Evolutionary conservation across 2,888 invertebrate genomes (phyloP).

Genomic region (Raillietiella orientalis): DNA sequence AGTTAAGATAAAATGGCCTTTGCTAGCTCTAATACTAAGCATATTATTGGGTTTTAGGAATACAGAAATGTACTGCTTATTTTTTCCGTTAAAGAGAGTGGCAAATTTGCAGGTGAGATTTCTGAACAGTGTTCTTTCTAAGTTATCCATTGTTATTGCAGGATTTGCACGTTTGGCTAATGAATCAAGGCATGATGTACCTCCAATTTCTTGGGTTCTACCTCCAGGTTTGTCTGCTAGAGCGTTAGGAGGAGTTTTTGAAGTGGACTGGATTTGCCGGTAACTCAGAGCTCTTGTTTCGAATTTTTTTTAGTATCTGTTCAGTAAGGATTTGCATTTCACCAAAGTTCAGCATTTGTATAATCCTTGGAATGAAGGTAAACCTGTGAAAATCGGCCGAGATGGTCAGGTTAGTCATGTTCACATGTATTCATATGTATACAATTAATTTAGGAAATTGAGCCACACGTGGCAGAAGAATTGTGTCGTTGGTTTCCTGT

Average conservation of each 20-base stretch:
- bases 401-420: constrained; percentile 30
- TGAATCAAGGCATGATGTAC: constrained; percentile 61
- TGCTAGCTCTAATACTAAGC: not conserved
- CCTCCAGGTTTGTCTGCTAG: constrained; percentile 74
- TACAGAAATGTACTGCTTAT: constrained; percentile 74
- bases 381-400: constrained; percentile 93
- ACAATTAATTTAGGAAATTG: constrained; percentile 46
- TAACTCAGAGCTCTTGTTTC: constrained; percentile 8
- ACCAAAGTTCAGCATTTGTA: constrained; percentile 66
- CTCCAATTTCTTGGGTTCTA: constrained; percentile 66
- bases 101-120: constrained; percentile 25
- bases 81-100: constrained; percentile 93
- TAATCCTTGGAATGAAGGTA: constrained; percentile 94
- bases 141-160: too few species aligned
- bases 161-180: constrained; percentile 72
- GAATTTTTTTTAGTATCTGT: constrained; percentile 5
- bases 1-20: constrained; percentile 10
- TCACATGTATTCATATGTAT: not conserved
- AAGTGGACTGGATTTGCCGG: constrained; percentile 82
- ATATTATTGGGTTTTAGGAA: constrained; percentile 19
- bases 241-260: constrained; percentile 78
- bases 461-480: constrained; percentile 76
- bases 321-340: constrained; percentile 61
- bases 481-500: constrained; percentile 72
- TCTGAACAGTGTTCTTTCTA: too few species aligned